Conservation (phyloP, 2,113 vertebrate genomes). For the Colius striatus region DNA sequence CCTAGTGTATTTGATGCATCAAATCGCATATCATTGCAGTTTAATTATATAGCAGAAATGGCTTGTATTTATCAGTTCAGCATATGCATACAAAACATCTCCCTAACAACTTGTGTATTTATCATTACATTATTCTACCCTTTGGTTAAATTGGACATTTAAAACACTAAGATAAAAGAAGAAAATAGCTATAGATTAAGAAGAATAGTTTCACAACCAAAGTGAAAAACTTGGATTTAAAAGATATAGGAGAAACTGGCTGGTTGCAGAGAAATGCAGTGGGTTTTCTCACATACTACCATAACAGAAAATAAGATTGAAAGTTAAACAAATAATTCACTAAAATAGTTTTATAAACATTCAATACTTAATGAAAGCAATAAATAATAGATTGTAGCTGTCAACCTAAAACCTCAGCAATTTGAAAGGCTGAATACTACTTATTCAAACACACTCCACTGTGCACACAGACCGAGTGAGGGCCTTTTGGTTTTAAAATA, state of each 20-base stretch:
- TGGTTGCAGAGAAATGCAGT: neutral
- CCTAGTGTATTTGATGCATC: neutral
- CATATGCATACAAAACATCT: neutral
- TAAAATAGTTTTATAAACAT: neutral
- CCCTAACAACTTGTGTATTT: fast-evolving
- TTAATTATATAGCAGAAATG: neutral
- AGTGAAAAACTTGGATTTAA: neutral
- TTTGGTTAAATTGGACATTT: neutral
- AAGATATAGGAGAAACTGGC: neutral
- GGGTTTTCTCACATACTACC: neutral
- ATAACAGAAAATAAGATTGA: neutral
- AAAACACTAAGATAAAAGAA: neutral
- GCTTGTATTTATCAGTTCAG: neutral
- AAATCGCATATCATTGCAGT: neutral
- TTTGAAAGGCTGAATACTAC: neutral
- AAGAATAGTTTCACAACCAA: neutral
- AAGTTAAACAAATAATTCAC: slow-evolving; percentile 10
- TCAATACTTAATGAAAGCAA: slow-evolving; percentile 19
- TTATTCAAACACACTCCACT: neutral
- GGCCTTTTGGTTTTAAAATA: neutral
- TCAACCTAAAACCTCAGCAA: neutral
- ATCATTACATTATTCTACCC: neutral
- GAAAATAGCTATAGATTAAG: neutral
- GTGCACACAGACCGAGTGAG: neutral
- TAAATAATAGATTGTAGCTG: neutral